Base-by-base conservation (phyloP, 2,888 invertebrate genomes). In the Lithophane leautieri region DNA sequence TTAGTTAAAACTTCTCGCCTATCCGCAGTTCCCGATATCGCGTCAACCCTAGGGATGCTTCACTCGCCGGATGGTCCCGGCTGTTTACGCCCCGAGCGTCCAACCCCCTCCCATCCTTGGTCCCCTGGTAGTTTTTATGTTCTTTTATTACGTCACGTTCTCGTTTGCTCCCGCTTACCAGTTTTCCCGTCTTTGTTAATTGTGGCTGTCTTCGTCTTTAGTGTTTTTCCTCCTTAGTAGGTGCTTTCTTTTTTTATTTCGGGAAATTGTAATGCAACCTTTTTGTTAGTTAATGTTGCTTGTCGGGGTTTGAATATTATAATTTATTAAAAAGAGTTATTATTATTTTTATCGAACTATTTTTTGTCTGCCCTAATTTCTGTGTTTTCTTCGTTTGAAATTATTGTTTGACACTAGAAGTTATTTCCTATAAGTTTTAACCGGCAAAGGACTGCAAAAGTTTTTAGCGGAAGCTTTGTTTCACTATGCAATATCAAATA, bases 111-210 rank as follows among this genome's bases (percentile, higher is more conserved):
- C 88, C 81, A 73, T 77, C 75, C 50, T 73, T 77, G 74, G 84
- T 87, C 87, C 88, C 86, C 85, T 83, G 83, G 85, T 85, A 84
- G 86, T 85, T 86, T 87, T 89, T 85, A 89, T 88, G 87, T 86
- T 87, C 88, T 86, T 87, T 87, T 87, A 87, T 87, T 89, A 90
- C 88, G 87, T 86, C 86, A 89, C 88, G 89, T 88, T 85, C 87
- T 85, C 88, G 88, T 88, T 88, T 89, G 86, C 83, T 88, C 86
- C 88, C 85, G 82, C 85, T 82, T 86, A 87, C 87, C 87, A 87
- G 87, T 87, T 87, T 84, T 75, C 88, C 85, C 81, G 90, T 83
- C 89, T 86, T 85, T 86, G 89, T 89, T 90, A 90, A 90, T 90
- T 90, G 90, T 88, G 86, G 88, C 88, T 89, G 87, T 90, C 89